Base-by-base conservation (phyloP, 2,797 vertebrate species). In the Pipistrellus kuhlii region DNA sequence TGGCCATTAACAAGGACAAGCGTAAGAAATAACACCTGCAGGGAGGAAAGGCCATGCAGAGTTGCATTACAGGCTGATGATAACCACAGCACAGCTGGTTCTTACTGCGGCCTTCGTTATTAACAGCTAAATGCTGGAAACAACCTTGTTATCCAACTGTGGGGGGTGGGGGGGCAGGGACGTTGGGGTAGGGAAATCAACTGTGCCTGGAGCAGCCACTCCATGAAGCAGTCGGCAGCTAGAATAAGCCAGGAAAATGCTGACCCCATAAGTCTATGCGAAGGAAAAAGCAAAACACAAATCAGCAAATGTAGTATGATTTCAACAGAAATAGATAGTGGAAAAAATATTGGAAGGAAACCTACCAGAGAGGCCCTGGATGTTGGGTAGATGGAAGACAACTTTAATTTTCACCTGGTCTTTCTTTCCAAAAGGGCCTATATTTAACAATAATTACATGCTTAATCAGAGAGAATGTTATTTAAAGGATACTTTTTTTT, bases 1-100 rank as follows among this genome's bases (percentile, higher is more conserved):
- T 32, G 44, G 48, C 84, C 84, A 51, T 85, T 94, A 95, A 68
- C 75, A 86, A 69, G 46, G 80, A 82, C 80, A 90, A 93, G 83
- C 35, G 17, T 64, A 85, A 94, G 94, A 89, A 88, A 89, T 30
- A 83, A 59, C 78, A 66, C 51, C 72, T 53, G 86, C 0, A 3
- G 75, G 77, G 77, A 83, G 76, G 17, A 13, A 82, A 51, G 80
- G 46, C 62, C 6, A n/a, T 3, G 0, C 35, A 73, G 86, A 94
- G 46, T 0, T 18, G 64, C 72, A n/a, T 62, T 38, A 30, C 77
- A 88, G 62, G 68, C 66, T 9, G 32, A 85, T 0, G 11, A n/a
- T 41, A 64, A 1, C 35, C 21, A 18, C 62, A 14, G 41, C 25
- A 62, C 32, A 44, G 38, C 59, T 0, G 10, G 25, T 55, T 75